Evolutionary conservation across 2,888 invertebrate species (phyloP), one percentile per base, ranked within the genome.

Genomic region (Apomyelois bistriatella): DNA sequence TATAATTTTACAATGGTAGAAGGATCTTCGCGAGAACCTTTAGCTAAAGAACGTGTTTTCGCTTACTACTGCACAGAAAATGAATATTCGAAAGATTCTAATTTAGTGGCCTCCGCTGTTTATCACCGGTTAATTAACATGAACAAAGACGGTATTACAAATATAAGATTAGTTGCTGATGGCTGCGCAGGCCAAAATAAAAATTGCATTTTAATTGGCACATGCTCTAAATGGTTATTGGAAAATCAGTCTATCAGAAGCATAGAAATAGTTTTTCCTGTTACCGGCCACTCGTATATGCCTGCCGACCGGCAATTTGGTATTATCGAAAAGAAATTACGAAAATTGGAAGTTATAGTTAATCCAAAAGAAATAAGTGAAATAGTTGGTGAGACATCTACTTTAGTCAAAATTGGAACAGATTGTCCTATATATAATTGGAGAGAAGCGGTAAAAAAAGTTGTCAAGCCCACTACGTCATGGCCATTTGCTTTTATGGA

Each of bases 71-170:
- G 54, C 35, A 50, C 38, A 10, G 47, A 54, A 50, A 48, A 38
- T 15, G 30, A 48, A 37, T 30, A 48, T 38, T 3, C 12, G 8
- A 52, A 51, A 47, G 47, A 64, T 12, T 60, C 66, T 16, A 65
- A 66, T 58, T 60, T 71, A 61, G 69, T 72, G 46, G 56, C 65
- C 48, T 62, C 63, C 43, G 64, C 64, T 28, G 56, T 72, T 40
- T 59, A 62, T 54, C 59, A 71, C 54, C 9, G 50, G 2, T 28
- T 40, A 9, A 41, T 10, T 8, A 32, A 10, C 40, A 41, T 41
- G 1, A 41, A 51, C 10, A 51, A 51, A 41, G 32, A 41, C 10
- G 16, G 15, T 7, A 51, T 51, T 10, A 13, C 12, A 9, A 47
- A 13, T 10, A 47, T 53, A 15, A 47, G 53, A 6, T 40, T 53